Evolutionary conservation across 2,888 invertebrate genomes (phyloP), one percentile per base, ranked within the genome.

Genomic region (Drosophila kokeensis): DNA sequence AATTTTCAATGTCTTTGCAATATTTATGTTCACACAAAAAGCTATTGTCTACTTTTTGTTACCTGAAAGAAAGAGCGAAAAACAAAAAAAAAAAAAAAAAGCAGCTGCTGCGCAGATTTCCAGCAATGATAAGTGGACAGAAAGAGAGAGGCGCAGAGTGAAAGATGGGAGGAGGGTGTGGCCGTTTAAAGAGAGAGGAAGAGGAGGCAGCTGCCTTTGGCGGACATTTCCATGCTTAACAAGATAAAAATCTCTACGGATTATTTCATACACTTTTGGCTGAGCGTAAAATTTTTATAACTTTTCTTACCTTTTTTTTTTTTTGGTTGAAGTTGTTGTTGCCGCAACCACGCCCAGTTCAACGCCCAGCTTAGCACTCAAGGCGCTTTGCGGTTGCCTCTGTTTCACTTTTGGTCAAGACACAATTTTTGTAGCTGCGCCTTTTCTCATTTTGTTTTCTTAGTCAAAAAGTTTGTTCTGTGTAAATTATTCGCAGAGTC

Each of bases 221-320:
- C 69, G 80, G 79, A 87, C 88, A 84, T 80, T 82, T 88, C 73
- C 82, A 84, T 80, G 89, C 82, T 89, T 89, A 89, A 89, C 81
- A 81, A 82, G 90, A 87, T 89, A 89, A 84, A 87, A 87, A 87
- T 87, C 86, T 87, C 90, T 67, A 79, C 81, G 90, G 90, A 89
- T 89, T 89, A 89, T 89, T 82, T 85, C 61, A 77, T 83, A 85
- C 83, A 82, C 83, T 84, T 85, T 85, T 81, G 64, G 69, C 73
- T 67, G 73, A 64, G 80, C 75, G 65, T 72, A 73, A 87, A 79
- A 81, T 80, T 77, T 82, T 89, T 89, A 76, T 78, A 80, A 74
- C 78, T 80, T 79, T 79, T 79, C 81, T 83, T 83, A 86, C 82
- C 74, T 85, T 83, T 77, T 57, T 55, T 48, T 29, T 18, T 48